These are phyloP conservation scores for Podotricha telesiphe DNA, from an alignment of 2,888 invertebrate genomes.

Conservation along the genomic window DNA sequence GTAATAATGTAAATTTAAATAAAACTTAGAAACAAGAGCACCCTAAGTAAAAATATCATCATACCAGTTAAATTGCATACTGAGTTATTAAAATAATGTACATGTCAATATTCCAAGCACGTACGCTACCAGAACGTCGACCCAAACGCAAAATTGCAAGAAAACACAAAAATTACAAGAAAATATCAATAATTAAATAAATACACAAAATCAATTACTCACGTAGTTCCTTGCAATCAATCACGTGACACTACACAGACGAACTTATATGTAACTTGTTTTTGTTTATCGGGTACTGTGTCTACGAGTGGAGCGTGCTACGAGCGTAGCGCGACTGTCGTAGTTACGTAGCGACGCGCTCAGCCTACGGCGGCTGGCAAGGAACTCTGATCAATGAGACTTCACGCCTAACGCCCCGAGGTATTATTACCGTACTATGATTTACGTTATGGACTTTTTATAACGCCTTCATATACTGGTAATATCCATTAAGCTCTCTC, in stretches of 20 bases:
- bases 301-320: constrained; percentile 70
- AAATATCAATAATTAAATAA: not conserved
- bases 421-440: constrained; percentile 48
- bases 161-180: constrained; percentile 1
- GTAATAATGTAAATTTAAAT: no score
- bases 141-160: constrained; percentile 9
- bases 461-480: constrained; percentile 20
- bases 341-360: constrained; percentile 41
- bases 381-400: constrained; percentile 57
- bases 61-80: constrained; percentile 9
- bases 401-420: constrained; percentile 47
- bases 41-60: not conserved
- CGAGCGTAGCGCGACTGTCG: constrained; percentile 65
- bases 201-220: constrained; percentile 25
- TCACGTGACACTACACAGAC: constrained; percentile 44
- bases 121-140: constrained; percentile 18
- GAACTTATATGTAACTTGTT: constrained; percentile 44
- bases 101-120: constrained; percentile 27
- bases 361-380: constrained; percentile 52
- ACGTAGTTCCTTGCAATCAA: constrained; percentile 28
- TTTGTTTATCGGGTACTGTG: constrained; percentile 40
- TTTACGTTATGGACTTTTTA: constrained; percentile 42
- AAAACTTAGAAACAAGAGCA: not conserved
- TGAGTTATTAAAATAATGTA: constrained; percentile 31
- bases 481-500: not conserved